Conservation (phyloP, 2,888 invertebrate genomes). For the Tholera decimalis region DNA sequence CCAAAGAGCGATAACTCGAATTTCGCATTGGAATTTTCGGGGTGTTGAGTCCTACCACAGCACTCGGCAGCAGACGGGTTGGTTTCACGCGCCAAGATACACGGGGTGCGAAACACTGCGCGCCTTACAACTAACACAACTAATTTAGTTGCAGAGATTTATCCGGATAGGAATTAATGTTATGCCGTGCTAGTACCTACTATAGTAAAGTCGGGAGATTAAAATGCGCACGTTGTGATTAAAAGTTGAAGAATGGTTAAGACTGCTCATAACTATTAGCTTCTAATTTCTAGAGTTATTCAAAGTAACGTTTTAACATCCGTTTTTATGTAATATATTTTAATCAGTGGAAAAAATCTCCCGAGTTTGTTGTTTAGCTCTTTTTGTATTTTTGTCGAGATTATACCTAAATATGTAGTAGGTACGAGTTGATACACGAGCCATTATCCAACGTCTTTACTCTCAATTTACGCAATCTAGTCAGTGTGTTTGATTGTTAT, state of each 20-base stretch:
- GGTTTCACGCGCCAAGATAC: conserved; percentile 65
- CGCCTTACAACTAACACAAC: conserved; percentile 46
- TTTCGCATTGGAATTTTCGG: conserved; percentile 68
- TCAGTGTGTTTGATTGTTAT: no score
- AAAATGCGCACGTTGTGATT: neutral
- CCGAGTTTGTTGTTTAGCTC: neutral
- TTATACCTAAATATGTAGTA: neutral
- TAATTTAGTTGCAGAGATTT: conserved; percentile 50
- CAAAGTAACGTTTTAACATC: neutral
- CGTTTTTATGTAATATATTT: neutral
- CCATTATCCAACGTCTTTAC: no score
- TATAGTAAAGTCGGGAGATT: conserved; percentile 13
- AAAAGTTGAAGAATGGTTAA: neutral
- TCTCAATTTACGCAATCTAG: no score
- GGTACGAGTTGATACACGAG: no score
- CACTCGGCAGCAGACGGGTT: conserved; percentile 56
- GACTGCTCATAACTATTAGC: neutral
- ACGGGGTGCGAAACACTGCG: conserved; percentile 56
- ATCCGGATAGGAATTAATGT: conserved; percentile 40
- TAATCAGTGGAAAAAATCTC: no score
- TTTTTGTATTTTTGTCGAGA: neutral
- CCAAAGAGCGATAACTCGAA: conserved; percentile 66
- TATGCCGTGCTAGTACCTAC: conserved; percentile 13
- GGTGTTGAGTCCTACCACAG: conserved; percentile 60
- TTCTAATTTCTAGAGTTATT: neutral